Evolutionary conservation across 1,140 invertebrate genomes (phyloP), one percentile per base, ranked within the genome.

Genomic region (Drosophila grimshawi): DNA sequence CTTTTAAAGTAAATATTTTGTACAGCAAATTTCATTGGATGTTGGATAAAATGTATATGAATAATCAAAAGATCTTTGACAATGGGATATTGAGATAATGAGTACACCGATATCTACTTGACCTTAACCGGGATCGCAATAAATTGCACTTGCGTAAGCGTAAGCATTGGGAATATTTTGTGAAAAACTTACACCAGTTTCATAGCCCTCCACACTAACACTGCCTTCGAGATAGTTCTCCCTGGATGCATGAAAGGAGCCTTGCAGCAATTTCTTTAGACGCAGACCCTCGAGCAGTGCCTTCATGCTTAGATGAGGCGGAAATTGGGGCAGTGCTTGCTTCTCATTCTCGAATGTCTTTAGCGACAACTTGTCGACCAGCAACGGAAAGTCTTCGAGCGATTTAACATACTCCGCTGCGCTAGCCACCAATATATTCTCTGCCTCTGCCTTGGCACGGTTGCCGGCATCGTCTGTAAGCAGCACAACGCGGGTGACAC

Each of bases 181-280:
- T 19, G 19, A 19, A 19, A 27, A 5, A 93, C 94, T 94, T 94
- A 97, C 96, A 70, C 94, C 94, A 92, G 97, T 96, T 49, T 97
- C 95, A 85, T 94, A 95, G 11, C 94, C 94, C 86, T 96, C 96
- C 1, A 98, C 95, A 92, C 95, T 96, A 6, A 98, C 97, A 81
- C 93, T 96, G n/a, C 97, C 98, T 94, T 99, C 98, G 2, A 99
- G 93, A 91, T 97, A 99, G 93, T 99, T 99, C 83, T 98, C 97
- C 69, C 96, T 94, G 2, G 96, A 97, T 3, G 96, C 96, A 63
- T 95, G 94, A 92, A 98, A 98, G 2, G 95, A 95, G 8, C 98
- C 98, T 93, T 99, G 97, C 30, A 96, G 83, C 33, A 97, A 93
- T 83, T 94, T 95, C 10, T 97, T 97, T 78, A 93, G 94, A 91